These are phyloP conservation scores for Todus mexicanus DNA, from an alignment of 2,797 vertebrate species.

Conservation along the genomic window DNA sequence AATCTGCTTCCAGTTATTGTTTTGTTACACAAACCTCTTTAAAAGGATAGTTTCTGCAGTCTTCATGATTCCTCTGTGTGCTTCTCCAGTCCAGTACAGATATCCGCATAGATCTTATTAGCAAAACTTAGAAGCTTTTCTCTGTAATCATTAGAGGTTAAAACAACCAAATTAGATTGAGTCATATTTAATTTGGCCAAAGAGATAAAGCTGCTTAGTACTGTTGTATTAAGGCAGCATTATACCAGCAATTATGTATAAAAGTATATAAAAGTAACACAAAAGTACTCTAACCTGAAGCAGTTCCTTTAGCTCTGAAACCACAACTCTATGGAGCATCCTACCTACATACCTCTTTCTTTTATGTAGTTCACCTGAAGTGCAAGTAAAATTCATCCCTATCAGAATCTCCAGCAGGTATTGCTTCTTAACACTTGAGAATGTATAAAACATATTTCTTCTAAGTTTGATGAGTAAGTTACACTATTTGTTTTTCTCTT, in stretches of 20 bases:
- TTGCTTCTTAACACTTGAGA: not conserved
- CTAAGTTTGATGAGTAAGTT: not conserved
- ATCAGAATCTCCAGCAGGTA: not conserved
- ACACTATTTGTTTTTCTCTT: not conserved
- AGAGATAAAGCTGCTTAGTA: not conserved
- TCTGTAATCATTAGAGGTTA: not conserved
- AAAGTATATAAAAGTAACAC: too few species aligned
- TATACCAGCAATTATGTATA: not conserved
- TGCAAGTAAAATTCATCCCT: not conserved
- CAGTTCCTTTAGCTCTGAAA: not conserved
- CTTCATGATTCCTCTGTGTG: not conserved
- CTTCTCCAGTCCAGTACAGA: not conserved
- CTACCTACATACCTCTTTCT: not conserved
- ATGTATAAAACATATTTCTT: not conserved
- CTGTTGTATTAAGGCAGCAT: not conserved
- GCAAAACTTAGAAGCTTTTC: not conserved
- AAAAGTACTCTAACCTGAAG: not conserved
- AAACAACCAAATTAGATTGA: not conserved
- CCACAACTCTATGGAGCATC: not conserved
- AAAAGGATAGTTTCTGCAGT: not conserved
- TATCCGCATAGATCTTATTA: not conserved
- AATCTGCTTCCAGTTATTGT: not conserved
- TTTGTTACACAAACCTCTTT: not conserved
- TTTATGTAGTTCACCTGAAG: not conserved
- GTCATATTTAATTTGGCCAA: not conserved